These are phyloP conservation scores for Orthosia cruda DNA, from an alignment of 2,888 invertebrate species.

Conservation along the genomic window DNA sequence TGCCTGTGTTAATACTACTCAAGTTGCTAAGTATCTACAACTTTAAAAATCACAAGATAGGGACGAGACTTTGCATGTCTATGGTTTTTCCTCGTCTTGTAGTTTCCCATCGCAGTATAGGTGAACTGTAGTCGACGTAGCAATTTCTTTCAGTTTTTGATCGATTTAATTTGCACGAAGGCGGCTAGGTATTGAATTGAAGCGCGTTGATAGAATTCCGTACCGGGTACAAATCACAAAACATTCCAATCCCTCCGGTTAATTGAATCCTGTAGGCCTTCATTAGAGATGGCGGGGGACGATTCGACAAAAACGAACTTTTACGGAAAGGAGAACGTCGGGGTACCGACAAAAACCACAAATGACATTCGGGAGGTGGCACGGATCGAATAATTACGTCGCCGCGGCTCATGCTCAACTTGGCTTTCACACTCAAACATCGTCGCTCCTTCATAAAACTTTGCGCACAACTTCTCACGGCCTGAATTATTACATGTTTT, in stretches of 20 bases:
- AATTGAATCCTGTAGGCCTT: constrained; percentile 91
- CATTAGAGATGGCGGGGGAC: constrained; percentile 85
- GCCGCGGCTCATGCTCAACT: constrained; percentile 79
- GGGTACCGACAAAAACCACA: constrained; percentile 87
- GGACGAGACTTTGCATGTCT: neutral
- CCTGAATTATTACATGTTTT: constrained; percentile 86
- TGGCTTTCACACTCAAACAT: constrained; percentile 83
- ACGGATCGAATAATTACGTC: constrained; percentile 86
- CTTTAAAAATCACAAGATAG: constrained; percentile 14
- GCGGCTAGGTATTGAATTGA: constrained; percentile 80
- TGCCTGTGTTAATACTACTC: constrained; percentile 7
- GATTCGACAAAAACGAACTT: constrained; percentile 87
- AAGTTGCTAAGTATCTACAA: constrained; percentile 4
- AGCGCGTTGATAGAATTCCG: constrained; percentile 86
- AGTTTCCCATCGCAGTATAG: constrained; percentile 32
- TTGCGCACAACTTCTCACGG: constrained; percentile 79
- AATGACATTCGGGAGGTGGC: constrained; percentile 86
- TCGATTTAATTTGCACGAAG: constrained; percentile 78
- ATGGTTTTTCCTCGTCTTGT: constrained; percentile 5
- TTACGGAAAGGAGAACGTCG: constrained; percentile 82
- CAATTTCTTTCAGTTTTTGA: constrained; percentile 74
- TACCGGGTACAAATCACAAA: constrained; percentile 88
- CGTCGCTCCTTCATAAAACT: constrained; percentile 83
- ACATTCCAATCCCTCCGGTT: constrained; percentile 89
- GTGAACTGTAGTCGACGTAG: constrained; percentile 45